Evolutionary conservation across 2,113 vertebrate species (phyloP).

Genomic region (Neodon shergylaensis): DNA sequence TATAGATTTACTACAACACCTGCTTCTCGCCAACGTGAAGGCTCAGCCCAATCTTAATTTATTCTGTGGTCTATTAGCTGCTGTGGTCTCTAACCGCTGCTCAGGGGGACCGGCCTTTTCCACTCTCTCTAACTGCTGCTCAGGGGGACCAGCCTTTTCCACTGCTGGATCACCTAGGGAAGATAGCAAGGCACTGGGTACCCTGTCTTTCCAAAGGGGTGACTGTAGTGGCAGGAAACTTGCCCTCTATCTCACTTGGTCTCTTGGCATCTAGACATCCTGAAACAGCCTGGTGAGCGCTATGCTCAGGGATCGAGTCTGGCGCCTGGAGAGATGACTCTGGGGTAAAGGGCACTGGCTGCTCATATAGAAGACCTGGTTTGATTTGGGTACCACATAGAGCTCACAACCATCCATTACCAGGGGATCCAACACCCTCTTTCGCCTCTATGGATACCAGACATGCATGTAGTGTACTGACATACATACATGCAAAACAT

Average conservation of each 20-base stretch:
- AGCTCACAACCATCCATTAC: not conserved
- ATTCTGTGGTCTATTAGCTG: not conserved
- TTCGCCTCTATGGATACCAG: not conserved
- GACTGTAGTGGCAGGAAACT: not conserved
- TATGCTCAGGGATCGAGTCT: not conserved
- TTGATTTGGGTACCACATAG: not conserved
- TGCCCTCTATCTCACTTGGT: not conserved
- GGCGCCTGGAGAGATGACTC: not conserved
- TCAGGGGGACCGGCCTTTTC: not conserved
- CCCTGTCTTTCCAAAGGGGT: not conserved
- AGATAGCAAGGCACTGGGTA: not conserved
- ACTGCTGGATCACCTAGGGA: not conserved
- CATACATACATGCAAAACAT: not conserved
- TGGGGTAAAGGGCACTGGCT: not conserved
- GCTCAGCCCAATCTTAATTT: not conserved
- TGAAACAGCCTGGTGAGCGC: not conserved
- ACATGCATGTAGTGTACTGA: not conserved
- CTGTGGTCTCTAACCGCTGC: not conserved
- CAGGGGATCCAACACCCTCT: not conserved
- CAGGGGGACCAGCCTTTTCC: not conserved
- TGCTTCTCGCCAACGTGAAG: slow-evolving; percentile 22
- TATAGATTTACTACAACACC: slow-evolving; percentile 50
- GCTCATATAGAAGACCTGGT: not conserved
- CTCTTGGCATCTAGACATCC: not conserved
- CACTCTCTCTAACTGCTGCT: not conserved